Percentiles rank a stretch among this genome's conserved stretches.
Conservation (phyloP, 2,888 invertebrate genomes). For the Athrips mouffetella region DNA sequence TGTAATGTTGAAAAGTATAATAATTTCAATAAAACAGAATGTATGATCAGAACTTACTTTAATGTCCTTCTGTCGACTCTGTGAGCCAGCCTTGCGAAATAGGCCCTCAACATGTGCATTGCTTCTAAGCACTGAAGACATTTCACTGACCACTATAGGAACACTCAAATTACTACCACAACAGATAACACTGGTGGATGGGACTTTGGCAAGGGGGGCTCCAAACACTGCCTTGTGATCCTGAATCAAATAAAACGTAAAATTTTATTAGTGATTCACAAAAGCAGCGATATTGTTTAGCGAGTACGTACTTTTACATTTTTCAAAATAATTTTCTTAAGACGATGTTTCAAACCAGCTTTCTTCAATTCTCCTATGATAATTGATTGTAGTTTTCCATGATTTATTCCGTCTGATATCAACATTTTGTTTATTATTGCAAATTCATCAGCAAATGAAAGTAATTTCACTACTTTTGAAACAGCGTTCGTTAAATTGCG, state of each 20-base stretch:
- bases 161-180: conserved; percentile 84
- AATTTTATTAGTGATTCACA: background rate
- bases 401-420: conserved; percentile 72
- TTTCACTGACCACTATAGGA: conserved; percentile 84
- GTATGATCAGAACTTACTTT: conserved; percentile 79
- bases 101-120: conserved; percentile 88
- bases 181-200: conserved; percentile 76
- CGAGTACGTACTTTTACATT: conserved; percentile 66
- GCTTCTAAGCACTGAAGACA: conserved; percentile 82
- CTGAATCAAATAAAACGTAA: conserved; percentile 35
- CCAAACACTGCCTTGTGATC: conserved; percentile 72
- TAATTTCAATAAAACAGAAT: background rate
- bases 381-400: conserved; percentile 70
- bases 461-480: conserved; percentile 34
- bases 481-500: conserved; percentile 41
- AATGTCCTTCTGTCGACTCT: conserved; percentile 88
- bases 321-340: conserved; percentile 81
- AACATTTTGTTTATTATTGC: conserved; percentile 58
- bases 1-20: background rate
- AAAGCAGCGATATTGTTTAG: background rate
- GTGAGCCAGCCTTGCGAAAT: conserved; percentile 93
- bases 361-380: conserved; percentile 82
- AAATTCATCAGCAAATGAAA: conserved; percentile 25
- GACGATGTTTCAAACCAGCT: conserved; percentile 84
- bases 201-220: conserved; percentile 67